Percentiles rank a stretch among this genome's conserved stretches.
phyloP scores from a whole-genome alignment of 2,113 vertebrate genomes.

The Rattus rattus region DNA sequence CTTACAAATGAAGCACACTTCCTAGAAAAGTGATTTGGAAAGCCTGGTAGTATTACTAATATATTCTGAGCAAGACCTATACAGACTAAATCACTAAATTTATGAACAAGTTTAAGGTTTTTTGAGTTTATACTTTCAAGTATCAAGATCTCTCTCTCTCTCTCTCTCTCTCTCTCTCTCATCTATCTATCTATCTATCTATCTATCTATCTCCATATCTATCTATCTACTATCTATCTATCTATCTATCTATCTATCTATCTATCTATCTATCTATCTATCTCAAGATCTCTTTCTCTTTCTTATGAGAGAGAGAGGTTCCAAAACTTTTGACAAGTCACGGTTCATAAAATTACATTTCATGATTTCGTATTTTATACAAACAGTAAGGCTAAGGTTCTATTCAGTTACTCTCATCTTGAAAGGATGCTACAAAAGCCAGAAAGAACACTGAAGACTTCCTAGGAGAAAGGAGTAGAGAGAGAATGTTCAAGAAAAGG shows the following conservation, averaged over 20 bases:
- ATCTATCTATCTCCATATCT: too few species aligned
- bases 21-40: slow-evolving; percentile 34
- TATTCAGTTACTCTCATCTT: slow-evolving; percentile 74
- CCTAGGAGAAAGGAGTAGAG: neutral
- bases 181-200: neutral
- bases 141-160: too few species aligned
- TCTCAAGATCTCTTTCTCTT: too few species aligned
- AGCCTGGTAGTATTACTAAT: neutral
- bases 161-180: too few species aligned
- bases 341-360: slow-evolving; percentile 70
- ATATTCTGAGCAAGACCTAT: neutral
- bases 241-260: too few species aligned
- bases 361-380: neutral
- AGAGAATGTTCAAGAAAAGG: neutral
- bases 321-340: slow-evolving; percentile 61
- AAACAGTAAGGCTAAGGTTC: slow-evolving; percentile 64
- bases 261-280: too few species aligned
- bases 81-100: neutral
- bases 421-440: slow-evolving; percentile 3
- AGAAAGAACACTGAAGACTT: slow-evolving; percentile 50
- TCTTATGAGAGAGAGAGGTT: neutral
- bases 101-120: neutral
- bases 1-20: slow-evolving; percentile 40
- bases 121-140: neutral
- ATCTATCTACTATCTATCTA: too few species aligned